phyloP scores from a whole-genome alignment of 1,140 invertebrate genomes.

The Anoplophora glabripennis region DNA sequence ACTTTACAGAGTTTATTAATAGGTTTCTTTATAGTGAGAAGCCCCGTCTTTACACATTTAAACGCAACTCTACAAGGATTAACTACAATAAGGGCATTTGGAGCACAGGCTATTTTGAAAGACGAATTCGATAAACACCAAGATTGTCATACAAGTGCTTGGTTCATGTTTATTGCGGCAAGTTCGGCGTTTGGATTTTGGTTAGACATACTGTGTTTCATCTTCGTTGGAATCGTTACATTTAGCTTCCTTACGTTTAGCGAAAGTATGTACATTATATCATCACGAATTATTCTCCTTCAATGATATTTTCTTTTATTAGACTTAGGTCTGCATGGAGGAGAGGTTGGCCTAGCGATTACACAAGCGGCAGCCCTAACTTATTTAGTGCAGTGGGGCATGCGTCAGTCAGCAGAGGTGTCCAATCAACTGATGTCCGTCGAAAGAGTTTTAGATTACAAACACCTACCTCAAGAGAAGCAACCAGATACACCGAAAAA shows the following conservation, averaged over 20 bases:
- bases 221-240: constrained; percentile 65
- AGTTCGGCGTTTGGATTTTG: constrained; percentile 77
- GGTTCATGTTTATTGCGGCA: constrained; percentile 69
- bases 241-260: constrained; percentile 67
- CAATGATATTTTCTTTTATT: not conserved
- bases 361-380: constrained; percentile 78
- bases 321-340: constrained; percentile 39
- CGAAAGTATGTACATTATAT: not conserved
- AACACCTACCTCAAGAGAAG: constrained; percentile 63
- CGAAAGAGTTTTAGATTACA: constrained; percentile 75
- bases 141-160: constrained; percentile 32
- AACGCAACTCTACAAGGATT: constrained; percentile 41
- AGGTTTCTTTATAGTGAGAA: constrained; percentile 52
- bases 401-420: constrained; percentile 76
- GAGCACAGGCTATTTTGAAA: constrained; percentile 45
- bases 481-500: constrained; percentile 44
- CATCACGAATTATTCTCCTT: no score
- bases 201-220: constrained; percentile 71
- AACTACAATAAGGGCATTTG: constrained; percentile 39
- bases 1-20: not conserved
- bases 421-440: constrained; percentile 82
- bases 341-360: constrained; percentile 73
- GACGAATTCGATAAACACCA: constrained; percentile 47
- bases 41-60: constrained; percentile 77
- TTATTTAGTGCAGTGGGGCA: constrained; percentile 81